Evolutionary conservation across 2,888 invertebrate genomes (phyloP), one percentile per base, ranked within the genome.

Genomic region (Drosophila algonquin): DNA sequence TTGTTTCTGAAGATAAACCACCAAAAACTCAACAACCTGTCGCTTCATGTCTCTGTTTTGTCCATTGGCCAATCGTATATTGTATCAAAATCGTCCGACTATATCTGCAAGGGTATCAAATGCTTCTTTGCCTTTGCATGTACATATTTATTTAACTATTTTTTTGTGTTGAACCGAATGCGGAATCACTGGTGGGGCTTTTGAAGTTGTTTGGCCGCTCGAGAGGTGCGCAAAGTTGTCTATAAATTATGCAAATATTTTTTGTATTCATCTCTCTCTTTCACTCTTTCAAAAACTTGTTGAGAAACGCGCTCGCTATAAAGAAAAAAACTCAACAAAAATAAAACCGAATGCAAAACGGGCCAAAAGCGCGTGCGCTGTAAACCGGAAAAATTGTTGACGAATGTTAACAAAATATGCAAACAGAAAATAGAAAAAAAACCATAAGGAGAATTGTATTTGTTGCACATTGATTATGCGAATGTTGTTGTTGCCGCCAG

Each of bases 381-480:
- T 46, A 75, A 84, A 80, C 85, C 85, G 84, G 82, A 83, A 82
- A 82, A 81, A 55, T 46, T 79, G 68, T 82, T 63, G 80, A 79
- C 73, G 80, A 84, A 83, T 81, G 78, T 73, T 75, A 67, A 77
- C 80, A 80, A 81, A 81, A 70, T 80, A 77, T 79, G 77, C 85
- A 84, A 82, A 79, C 77, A 75, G 45, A 53, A 62, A 67, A 56
- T 14, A 0, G 35, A 55, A 58, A 18, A 27, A 1, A 57, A 50
- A 21, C 21, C 21, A 21, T 21, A 21, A 21, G 21, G 21, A 48
- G 27, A 40, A 67, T 65, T 61, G 45, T 47, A 46, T 60, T 57
- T 55, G 57, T 73, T 81, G 81, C 73, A 79, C 77, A 79, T 78
- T 81, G 81, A 81, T 81, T 81, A 81, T 81, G 79, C 68, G 73